A percentile compares a stretch with the other conserved stretches of the same genome.
Evolutionary conservation across 2,888 invertebrate species (phyloP).

Genomic region (Drosophila phalerata): DNA sequence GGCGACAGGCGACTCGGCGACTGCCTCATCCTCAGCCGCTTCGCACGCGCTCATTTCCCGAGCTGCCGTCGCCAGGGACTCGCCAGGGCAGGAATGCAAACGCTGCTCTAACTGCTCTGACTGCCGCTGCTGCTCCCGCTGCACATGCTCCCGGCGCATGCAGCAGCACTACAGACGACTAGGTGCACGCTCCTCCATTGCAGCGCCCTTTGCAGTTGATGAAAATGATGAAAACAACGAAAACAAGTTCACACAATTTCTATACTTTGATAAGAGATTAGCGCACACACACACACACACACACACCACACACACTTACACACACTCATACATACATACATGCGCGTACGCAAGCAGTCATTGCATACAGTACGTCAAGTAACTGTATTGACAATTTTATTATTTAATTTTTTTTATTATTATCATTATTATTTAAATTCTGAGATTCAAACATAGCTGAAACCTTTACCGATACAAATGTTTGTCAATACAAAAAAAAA

Average conservation of each 20-base stretch:
- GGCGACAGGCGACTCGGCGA: constrained; percentile 1
- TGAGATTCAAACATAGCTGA: background rate
- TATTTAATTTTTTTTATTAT: background rate
- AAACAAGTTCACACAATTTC: constrained; percentile 58
- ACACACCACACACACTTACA: background rate
- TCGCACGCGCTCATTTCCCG: constrained; percentile 67
- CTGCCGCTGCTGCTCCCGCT: constrained; percentile 32
- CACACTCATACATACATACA: background rate
- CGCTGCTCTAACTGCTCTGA: constrained; percentile 6
- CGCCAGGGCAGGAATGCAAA: constrained; percentile 27
- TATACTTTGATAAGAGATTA: constrained; percentile 74
- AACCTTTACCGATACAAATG: background rate
- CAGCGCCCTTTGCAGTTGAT: constrained; percentile 42
- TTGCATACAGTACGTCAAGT: background rate
- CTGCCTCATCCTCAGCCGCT: constrained; percentile 22
- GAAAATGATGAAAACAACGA: constrained; percentile 27
- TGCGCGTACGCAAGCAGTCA: background rate
- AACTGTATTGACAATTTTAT: background rate
- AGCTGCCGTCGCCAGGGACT: constrained; percentile 43
- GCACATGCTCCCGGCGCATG: constrained; percentile 67
- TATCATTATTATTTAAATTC: too few species aligned
- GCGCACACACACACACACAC: constrained; percentile 36
- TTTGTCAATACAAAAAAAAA: background rate
- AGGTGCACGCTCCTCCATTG: constrained; percentile 62
- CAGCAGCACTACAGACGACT: constrained; percentile 48